Evolutionary conservation across 2,113 vertebrate species (phyloP).

Genomic region (Cyrtonyx montezumae): DNA sequence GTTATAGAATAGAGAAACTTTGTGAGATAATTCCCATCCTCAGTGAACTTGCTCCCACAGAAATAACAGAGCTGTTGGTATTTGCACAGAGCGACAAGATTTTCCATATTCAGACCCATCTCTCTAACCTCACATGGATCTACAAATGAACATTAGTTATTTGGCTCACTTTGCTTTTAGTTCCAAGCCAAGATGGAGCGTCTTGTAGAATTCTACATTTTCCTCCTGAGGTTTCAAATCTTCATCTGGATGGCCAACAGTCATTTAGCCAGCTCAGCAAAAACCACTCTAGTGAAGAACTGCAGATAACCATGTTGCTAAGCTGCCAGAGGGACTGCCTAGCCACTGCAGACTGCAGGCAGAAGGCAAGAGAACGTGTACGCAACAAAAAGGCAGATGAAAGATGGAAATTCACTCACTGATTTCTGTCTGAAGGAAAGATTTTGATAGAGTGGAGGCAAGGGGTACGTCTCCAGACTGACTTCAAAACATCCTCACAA

Average conservation of each 20-base stretch:
- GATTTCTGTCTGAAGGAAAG: not conserved
- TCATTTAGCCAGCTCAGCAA: not conserved
- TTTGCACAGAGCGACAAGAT: not conserved
- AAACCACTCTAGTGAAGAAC: not conserved
- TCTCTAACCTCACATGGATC: not conserved
- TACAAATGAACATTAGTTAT: not conserved
- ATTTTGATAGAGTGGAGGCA: not conserved
- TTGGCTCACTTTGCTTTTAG: not conserved
- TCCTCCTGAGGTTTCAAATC: not conserved
- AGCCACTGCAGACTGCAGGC: not conserved
- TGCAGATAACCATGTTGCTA: not conserved
- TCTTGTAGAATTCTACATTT: not conserved
- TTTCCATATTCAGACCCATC: not conserved
- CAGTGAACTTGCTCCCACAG: not conserved
- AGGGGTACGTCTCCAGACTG: not conserved
- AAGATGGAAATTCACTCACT: not conserved
- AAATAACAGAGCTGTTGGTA: slow-evolving; percentile 9
- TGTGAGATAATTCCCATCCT: slow-evolving; percentile 31
- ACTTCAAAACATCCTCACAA: not conserved
- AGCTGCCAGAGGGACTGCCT: not conserved
- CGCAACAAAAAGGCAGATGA: not conserved
- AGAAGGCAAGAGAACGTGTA: not conserved
- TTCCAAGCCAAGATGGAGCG: not conserved
- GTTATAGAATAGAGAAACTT: not conserved
- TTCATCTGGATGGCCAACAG: not conserved